Evolutionary conservation across 2,797 vertebrate genomes (phyloP).

Genomic region (Nothura maculosa): DNA sequence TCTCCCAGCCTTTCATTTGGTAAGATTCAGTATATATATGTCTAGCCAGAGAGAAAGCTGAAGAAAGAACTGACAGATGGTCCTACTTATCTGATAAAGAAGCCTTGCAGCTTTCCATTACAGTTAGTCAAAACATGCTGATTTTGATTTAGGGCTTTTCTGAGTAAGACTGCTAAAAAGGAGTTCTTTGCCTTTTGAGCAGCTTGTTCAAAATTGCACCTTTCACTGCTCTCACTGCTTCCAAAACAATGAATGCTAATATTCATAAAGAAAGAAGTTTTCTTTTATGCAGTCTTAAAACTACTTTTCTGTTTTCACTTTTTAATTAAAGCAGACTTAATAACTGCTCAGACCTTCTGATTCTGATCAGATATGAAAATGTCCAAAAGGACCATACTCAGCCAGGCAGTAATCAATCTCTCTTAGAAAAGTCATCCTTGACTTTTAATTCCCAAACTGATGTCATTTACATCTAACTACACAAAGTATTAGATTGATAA

Average conservation of each 20-base stretch:
- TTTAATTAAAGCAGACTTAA: neutral
- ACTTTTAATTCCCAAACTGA: neutral
- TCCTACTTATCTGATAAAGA: neutral
- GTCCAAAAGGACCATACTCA: neutral
- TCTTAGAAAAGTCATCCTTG: neutral
- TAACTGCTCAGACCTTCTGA: constrained; percentile 5
- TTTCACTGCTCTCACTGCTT: neutral
- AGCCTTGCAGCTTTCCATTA: neutral
- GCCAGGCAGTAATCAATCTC: neutral
- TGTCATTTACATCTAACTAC: neutral
- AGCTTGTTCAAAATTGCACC: neutral
- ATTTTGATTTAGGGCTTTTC: neutral
- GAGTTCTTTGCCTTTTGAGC: neutral
- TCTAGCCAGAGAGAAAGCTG: neutral
- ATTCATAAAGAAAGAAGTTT: neutral
- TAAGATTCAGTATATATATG: neutral
- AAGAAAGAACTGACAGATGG: neutral
- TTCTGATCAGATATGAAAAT: constrained; percentile 18
- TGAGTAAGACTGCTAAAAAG: neutral
- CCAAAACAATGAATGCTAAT: neutral
- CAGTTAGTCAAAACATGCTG: neutral
- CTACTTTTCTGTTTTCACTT: neutral
- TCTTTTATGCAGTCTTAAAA: neutral
- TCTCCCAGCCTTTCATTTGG: neutral
- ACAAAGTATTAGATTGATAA: neutral